Percentiles rank a stretch among this genome's conserved stretches.
Conservation (phyloP, 2,113 vertebrate species). For the Callipepla squamata region DNA sequence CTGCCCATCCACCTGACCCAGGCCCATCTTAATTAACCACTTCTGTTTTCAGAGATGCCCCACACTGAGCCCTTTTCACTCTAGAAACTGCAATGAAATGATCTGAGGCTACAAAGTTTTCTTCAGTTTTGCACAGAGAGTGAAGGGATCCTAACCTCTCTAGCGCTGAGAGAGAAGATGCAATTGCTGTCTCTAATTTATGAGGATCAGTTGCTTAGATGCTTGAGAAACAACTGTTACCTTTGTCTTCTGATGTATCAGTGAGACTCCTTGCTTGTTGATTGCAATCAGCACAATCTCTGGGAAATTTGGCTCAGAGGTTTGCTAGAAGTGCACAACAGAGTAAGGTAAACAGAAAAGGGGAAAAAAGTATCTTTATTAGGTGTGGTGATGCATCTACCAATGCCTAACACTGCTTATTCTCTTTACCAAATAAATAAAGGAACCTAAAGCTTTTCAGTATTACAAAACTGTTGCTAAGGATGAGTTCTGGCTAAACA, state of each 20-base stretch:
- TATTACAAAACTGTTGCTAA: not conserved
- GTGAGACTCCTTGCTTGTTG: conserved; percentile 89
- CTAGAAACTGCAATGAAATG: not conserved
- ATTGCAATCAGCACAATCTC: conserved; percentile 93
- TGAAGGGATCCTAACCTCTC: not conserved
- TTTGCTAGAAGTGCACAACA: conserved; percentile 83
- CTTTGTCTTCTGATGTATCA: conserved; percentile 96
- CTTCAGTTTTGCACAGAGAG: not conserved
- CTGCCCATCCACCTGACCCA: not conserved
- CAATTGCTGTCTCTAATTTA: not conserved
- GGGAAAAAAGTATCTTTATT: not conserved
- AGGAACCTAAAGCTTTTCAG: not conserved
- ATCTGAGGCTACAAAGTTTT: not conserved
- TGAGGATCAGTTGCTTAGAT: not conserved
- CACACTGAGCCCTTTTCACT: not conserved
- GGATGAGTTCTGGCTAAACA: not conserved
- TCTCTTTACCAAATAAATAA: not conserved
- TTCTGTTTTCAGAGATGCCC: not conserved
- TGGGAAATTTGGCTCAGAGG: conserved; percentile 88
- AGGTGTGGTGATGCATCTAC: not conserved
- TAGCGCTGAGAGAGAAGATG: not conserved
- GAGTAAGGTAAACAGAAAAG: not conserved
- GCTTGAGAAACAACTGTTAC: conserved; percentile 67
- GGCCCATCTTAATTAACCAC: not conserved
- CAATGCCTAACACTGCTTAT: not conserved